Evolutionary conservation across 2,113 vertebrate species (phyloP), one percentile per base, ranked within the genome.

Genomic region (Dicrurus megarhynchus): DNA sequence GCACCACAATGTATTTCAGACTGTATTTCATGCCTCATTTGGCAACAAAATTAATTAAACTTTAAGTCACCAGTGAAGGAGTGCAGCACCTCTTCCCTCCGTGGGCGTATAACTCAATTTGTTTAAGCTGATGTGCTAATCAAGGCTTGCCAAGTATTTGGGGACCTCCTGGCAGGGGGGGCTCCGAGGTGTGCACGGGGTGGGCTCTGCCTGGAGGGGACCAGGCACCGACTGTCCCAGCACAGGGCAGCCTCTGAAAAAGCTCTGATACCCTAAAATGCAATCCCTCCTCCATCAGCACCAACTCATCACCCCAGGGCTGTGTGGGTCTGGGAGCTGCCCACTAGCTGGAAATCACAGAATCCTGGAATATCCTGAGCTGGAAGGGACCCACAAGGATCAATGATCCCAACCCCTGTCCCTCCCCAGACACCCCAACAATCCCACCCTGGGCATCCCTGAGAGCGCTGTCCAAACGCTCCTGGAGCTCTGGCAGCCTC

Each of bases 41-140:
- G 93, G 92, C 76, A 92, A 94, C 82, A 89, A 96, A 96, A 96
- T 96, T 94, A 95, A 97, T 97, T 96, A 96, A 97, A 96, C 76
- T 86, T 81, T 56, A 95, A 93, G 96, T 94, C 92, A 92, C 74
- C 68, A 22, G 56, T 9, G 63, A 94, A 93, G 88, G 91, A 94
- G 78, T 2, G 39, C 42, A 6, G 92, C 28, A 84, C 90, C 90
- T 89, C 67, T 35, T 71, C 90, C 71, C 89, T 88, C 85, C 0
- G 4, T 47, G 92, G 76, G 52, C 13, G 53, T 26, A 63, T 7
- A 93, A 83, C 95, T 94, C 91, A 86, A 91, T 93, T 77, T 90
- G 93, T 63, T 74, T 69, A 85, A 84, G 71, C 33, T 74, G 78
- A 96, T 55, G 68, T 6, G 22, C 68, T 94, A 86, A 93, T 88